Percentiles rank a stretch among this genome's conserved stretches.
These are phyloP conservation scores for Catagonus wagneri DNA, from an alignment of 2,113 vertebrate genomes.

Conservation along the genomic window DNA sequence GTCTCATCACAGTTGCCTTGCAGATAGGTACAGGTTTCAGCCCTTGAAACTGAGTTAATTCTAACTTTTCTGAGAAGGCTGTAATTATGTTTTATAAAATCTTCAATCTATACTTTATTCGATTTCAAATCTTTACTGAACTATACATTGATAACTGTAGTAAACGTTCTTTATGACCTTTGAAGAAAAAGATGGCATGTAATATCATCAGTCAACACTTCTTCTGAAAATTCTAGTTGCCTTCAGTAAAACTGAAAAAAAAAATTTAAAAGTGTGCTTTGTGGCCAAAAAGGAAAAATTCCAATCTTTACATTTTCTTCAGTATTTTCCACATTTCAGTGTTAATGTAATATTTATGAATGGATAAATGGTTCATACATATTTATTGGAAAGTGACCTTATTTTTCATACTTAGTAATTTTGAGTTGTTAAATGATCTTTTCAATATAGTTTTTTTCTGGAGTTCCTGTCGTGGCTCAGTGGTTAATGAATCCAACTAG, in stretches of 20 bases:
- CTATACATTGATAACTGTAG: background rate
- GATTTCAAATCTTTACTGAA: background rate
- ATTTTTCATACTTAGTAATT: background rate
- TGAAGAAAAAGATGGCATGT: background rate
- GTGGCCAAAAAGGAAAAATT: background rate
- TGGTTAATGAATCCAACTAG: too few relatives aligned
- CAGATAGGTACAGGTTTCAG: background rate
- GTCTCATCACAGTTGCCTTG: background rate
- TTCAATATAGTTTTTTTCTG: background rate
- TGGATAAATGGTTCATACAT: background rate
- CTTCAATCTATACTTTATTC: background rate
- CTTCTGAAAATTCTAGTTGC: conserved; percentile 6
- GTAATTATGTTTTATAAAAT: background rate
- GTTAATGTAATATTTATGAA: background rate
- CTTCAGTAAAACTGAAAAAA: background rate
- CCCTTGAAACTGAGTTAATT: background rate
- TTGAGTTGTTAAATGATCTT: background rate
- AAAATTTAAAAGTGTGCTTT: background rate
- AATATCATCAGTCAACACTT: background rate
- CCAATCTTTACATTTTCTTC: background rate
- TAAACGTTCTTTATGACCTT: background rate
- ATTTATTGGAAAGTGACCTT: background rate
- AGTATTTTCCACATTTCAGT: background rate
- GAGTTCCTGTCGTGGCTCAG: too few relatives aligned
- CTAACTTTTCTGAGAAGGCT: background rate